Evolutionary conservation across 2,888 invertebrate genomes (phyloP).

Genomic region (Clivina fossor): DNA sequence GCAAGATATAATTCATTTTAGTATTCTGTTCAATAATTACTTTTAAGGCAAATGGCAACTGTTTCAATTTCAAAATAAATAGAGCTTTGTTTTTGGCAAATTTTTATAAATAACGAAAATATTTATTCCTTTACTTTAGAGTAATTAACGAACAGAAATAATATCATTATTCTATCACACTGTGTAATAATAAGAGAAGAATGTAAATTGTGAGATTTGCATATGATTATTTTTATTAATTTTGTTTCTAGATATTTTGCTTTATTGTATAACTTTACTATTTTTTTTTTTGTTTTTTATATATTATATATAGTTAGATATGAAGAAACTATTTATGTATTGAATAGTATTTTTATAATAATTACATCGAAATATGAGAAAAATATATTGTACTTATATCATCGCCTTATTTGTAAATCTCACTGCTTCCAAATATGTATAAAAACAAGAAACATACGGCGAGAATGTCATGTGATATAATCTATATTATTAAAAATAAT

Average conservation of each 20-base stretch:
- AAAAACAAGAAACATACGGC: slow-evolving; percentile 22
- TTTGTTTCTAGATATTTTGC: slow-evolving; percentile 20
- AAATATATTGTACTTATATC: slow-evolving; percentile 33
- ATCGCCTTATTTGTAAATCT: slow-evolving; percentile 34
- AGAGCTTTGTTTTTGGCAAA: too few species aligned
- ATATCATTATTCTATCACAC: slow-evolving; percentile 16
- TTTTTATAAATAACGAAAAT: too few species aligned
- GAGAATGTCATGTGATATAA: slow-evolving; percentile 33
- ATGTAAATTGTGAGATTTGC: slow-evolving; percentile 35
- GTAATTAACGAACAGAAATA: too few species aligned
- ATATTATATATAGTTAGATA: slow-evolving; percentile 29
- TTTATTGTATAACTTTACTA: slow-evolving; percentile 30
- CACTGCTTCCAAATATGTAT: slow-evolving; percentile 35
- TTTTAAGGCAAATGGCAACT: too few species aligned
- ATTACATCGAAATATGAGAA: slow-evolving; percentile 29
- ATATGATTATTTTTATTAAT: slow-evolving; percentile 19
- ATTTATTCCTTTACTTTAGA: too few species aligned
- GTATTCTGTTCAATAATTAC: too few species aligned
- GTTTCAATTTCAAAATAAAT: too few species aligned
- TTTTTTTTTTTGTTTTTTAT: slow-evolving; percentile 19
- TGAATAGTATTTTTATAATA: slow-evolving; percentile 35
- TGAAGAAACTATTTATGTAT: slow-evolving; percentile 32
- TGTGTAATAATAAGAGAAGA: slow-evolving; percentile 26
- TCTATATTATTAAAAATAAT: slow-evolving; percentile 30
- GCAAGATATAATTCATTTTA: too few species aligned